Evolutionary conservation across 1,140 invertebrate species (phyloP).

Genomic region (Tribolium castaneum): DNA sequence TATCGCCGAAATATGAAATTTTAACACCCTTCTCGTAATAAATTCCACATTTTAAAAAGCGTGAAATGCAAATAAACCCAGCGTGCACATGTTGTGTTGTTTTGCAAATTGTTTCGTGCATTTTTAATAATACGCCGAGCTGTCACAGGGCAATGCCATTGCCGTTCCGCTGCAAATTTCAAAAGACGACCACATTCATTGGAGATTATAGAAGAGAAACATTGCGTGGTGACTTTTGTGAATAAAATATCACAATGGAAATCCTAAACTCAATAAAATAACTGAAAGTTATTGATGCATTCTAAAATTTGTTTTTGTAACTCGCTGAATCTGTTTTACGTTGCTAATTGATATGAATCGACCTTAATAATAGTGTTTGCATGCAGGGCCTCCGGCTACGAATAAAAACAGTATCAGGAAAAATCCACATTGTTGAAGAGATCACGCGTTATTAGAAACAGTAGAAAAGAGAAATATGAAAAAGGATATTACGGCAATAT

Average conservation of each 20-base stretch:
- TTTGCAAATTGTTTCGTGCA: neutral
- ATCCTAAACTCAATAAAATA: neutral
- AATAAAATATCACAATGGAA: neutral
- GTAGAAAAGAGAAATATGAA: neutral
- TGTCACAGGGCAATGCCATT: neutral
- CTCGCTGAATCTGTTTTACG: neutral
- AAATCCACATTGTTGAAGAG: neutral
- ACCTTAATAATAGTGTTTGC: neutral
- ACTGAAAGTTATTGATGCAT: no score
- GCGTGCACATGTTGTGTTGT: neutral
- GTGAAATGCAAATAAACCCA: neutral
- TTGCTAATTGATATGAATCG: neutral
- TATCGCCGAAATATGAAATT: conserved; percentile 14
- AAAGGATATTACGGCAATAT: neutral
- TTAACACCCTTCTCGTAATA: neutral
- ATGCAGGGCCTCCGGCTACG: neutral
- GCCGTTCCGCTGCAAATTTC: neutral
- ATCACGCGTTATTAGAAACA: neutral
- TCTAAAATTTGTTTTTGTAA: neutral
- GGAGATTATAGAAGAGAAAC: neutral
- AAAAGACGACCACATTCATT: neutral
- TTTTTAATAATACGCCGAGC: neutral
- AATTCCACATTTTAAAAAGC: neutral
- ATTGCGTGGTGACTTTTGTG: neutral
- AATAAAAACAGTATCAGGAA: neutral